Base-by-base conservation (phyloP, 2,113 vertebrate genomes). In the Nipponia nippon region DNA sequence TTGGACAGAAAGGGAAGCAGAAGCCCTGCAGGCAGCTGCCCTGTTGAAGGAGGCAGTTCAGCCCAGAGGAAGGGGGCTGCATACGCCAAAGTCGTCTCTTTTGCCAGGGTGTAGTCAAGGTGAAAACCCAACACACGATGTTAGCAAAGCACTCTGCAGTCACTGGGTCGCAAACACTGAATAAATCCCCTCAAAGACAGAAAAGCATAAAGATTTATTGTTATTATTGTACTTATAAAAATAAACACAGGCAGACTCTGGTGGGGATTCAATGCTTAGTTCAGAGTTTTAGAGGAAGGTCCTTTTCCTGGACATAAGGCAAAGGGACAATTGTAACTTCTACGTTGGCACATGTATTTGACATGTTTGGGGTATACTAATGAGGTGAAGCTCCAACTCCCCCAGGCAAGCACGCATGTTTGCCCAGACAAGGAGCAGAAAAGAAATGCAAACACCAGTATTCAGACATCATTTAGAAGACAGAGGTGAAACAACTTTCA, bases 321-420 rank as follows among this genome's bases (percentile, higher is more conserved):
- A 81, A 84, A 90, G 27, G 21, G 40, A 40, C 49, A 17, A 62
- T 44, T 83, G 11, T 16, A 61, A 69, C 10, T 89, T 87, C 69
- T 55, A 40, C 2, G 1, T 4, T 58, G 53, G 27, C 44, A 49
- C 10, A 16, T 2, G 5, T 30, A n/a, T 61, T 81, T 0, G 0
- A 9, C 2, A 1, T 22, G 2, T 52, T 93, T 58, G 17, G 52
- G 63, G 14, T 53, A 20, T 25, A 58, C 26, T 30, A 63, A 53
- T 40, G 26, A 90, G 20, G 20, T 55, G 42, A 89, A 67, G 32
- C 13, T 82, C 30, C 46, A 47, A 13, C 78, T 27, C 63, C 47
- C 29, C 38, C 36, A 63, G 34, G 40, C 42, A 73, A 89, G 13
- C 11, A 50, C 12, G 22, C 4, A 13, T 38, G 13, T 72, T 49